Conservation (phyloP, 2,797 vertebrate species). For the Neopelma chrysocephalum region DNA sequence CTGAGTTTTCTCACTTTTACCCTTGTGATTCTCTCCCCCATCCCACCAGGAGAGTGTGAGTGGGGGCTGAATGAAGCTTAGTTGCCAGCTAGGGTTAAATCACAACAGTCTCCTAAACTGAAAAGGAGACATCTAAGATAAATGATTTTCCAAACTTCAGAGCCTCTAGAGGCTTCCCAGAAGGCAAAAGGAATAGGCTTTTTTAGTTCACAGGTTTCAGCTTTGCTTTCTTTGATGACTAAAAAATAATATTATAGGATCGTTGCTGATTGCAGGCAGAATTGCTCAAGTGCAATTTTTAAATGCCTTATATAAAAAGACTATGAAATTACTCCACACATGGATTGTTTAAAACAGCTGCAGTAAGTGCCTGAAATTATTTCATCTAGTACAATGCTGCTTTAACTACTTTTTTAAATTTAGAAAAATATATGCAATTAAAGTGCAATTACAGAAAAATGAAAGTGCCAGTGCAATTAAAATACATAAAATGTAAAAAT, state of each 20-base stretch:
- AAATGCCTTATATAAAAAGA: constrained; percentile 60
- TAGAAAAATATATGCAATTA: constrained; percentile 77
- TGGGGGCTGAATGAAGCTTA: neutral
- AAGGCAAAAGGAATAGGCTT: neutral
- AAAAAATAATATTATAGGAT: neutral
- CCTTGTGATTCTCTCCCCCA: neutral
- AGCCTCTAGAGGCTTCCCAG: neutral
- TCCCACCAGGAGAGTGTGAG: neutral
- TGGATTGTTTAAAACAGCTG: constrained; percentile 63
- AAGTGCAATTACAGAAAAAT: constrained; percentile 75
- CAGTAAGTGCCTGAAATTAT: constrained; percentile 59
- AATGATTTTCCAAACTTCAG: neutral
- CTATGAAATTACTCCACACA: constrained; percentile 70
- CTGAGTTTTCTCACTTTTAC: neutral
- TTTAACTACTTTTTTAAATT: constrained; percentile 77
- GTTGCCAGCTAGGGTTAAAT: neutral
- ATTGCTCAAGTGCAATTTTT: constrained; percentile 52
- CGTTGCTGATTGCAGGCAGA: constrained; percentile 45
- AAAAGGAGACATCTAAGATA: neutral
- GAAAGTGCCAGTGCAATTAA: constrained; percentile 70
- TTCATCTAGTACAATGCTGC: constrained; percentile 52
- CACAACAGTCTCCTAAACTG: neutral
- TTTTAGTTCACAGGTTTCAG: neutral
- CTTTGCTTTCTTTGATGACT: neutral
- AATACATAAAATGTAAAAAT: constrained; percentile 58